Evolutionary conservation across 2,888 invertebrate genomes (phyloP).

Genomic region (Allacma fusca): DNA sequence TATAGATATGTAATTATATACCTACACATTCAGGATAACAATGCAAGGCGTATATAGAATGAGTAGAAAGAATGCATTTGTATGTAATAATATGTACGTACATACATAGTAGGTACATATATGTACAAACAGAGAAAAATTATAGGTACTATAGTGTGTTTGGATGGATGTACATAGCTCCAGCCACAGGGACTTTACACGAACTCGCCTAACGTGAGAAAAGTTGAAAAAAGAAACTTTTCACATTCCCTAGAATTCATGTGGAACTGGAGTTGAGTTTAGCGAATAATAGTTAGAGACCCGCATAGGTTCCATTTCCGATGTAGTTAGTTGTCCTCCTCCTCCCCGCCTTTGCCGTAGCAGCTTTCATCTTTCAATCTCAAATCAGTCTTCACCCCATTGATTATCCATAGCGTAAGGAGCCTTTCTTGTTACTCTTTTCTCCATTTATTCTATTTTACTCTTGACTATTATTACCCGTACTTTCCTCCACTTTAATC

Average conservation of each 20-base stretch:
- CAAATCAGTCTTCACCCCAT: slow-evolving; percentile 44
- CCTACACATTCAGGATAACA: too few species aligned
- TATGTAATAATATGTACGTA: too few species aligned
- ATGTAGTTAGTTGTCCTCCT: slow-evolving; percentile 18
- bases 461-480: slow-evolving; percentile 23
- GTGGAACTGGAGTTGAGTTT: slow-evolving; percentile 38
- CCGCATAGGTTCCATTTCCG: slow-evolving; percentile 18
- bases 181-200: too few species aligned
- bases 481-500: slow-evolving; percentile 21
- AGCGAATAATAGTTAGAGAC: slow-evolving; percentile 23
- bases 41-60: too few species aligned
- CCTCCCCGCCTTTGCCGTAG: not conserved
- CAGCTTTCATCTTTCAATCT: slow-evolving; percentile 51
- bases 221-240: slow-evolving; percentile 23
- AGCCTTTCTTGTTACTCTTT: not conserved
- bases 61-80: too few species aligned
- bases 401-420: slow-evolving; percentile 34
- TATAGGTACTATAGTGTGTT: too few species aligned
- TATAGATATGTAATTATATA: too few species aligned
- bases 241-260: slow-evolving; percentile 33
- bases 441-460: slow-evolving; percentile 19
- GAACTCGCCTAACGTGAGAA: not conserved
- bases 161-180: too few species aligned
- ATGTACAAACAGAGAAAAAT: too few species aligned
- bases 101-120: too few species aligned